Conservation (phyloP, 2,888 invertebrate genomes). For the Diarsia rubi region DNA sequence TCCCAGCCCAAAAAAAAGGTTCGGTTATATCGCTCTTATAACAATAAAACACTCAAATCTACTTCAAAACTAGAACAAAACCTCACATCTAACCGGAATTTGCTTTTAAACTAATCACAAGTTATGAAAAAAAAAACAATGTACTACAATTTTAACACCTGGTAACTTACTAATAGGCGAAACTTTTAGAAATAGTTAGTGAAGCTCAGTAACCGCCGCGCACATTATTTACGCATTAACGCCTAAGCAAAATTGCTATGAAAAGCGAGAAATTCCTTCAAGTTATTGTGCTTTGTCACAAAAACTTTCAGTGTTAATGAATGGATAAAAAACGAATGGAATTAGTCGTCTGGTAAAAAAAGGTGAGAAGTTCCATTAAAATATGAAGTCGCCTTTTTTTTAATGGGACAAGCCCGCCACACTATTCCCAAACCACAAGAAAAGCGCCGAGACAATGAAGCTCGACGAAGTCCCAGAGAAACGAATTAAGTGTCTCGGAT, state of each 20-base stretch:
- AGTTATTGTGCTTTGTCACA: neutral
- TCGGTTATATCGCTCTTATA: neutral
- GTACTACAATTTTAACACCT: neutral
- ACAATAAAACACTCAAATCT: neutral
- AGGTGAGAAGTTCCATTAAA: neutral
- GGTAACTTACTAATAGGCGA: neutral
- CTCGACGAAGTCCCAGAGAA: too few species aligned
- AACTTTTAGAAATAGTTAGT: constrained; percentile 13
- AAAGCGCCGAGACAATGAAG: too few species aligned
- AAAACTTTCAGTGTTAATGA: neutral
- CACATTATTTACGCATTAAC: constrained; percentile 40
- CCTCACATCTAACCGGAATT: neutral
- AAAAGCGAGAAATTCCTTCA: neutral
- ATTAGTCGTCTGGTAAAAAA: constrained; percentile 6
- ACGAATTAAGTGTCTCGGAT: too few species aligned
- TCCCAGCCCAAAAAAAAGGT: too few species aligned
- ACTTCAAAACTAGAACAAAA: neutral
- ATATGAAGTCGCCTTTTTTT: neutral
- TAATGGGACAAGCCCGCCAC: too few species aligned
- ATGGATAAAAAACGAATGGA: neutral
- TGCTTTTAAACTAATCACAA: neutral
- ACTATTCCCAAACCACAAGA: too few species aligned
- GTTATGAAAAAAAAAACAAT: neutral
- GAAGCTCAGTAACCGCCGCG: neutral
- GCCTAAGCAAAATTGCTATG: constrained; percentile 20